Percentiles rank a stretch among this genome's conserved stretches.
These are phyloP conservation scores for Latrodectus elegans DNA, from an alignment of 2,888 invertebrate species.

Conservation along the genomic window DNA sequence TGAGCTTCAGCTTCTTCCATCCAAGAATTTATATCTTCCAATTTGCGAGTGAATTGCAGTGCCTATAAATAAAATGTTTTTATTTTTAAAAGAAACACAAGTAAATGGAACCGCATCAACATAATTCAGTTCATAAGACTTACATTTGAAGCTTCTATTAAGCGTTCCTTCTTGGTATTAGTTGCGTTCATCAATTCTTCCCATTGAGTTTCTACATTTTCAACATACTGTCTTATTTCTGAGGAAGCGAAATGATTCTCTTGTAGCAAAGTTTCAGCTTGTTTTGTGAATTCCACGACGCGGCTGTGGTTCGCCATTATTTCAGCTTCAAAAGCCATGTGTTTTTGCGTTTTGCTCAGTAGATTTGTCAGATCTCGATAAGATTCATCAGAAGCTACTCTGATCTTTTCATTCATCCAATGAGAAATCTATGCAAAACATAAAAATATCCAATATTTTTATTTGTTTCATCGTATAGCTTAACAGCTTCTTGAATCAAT, in stretches of 20 bases:
- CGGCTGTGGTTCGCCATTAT: conserved; percentile 90
- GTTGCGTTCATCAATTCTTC: conserved; percentile 87
- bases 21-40: conserved; percentile 95
- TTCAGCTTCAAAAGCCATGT: conserved; percentile 96
- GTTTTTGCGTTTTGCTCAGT: conserved; percentile 95
- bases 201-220: conserved; percentile 91
- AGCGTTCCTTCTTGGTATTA: conserved; percentile 85
- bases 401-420: conserved; percentile 95
- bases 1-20: conserved; percentile 91
- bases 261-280: conserved; percentile 83
- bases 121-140: neutral
- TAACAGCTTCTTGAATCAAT: no score
- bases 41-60: conserved; percentile 86
- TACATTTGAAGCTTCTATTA: conserved; percentile 88
- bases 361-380: conserved; percentile 96
- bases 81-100: neutral
- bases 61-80: conserved; percentile 76
- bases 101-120: no score
- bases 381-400: conserved; percentile 92
- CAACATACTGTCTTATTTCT: conserved; percentile 87
- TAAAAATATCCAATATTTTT: no score
- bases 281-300: conserved; percentile 86
- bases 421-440: conserved; percentile 79
- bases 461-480: no score
- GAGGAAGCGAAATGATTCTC: conserved; percentile 89